These are phyloP conservation scores for Drosophila eohydei DNA, from an alignment of 2,888 invertebrate genomes.

Conservation along the genomic window DNA sequence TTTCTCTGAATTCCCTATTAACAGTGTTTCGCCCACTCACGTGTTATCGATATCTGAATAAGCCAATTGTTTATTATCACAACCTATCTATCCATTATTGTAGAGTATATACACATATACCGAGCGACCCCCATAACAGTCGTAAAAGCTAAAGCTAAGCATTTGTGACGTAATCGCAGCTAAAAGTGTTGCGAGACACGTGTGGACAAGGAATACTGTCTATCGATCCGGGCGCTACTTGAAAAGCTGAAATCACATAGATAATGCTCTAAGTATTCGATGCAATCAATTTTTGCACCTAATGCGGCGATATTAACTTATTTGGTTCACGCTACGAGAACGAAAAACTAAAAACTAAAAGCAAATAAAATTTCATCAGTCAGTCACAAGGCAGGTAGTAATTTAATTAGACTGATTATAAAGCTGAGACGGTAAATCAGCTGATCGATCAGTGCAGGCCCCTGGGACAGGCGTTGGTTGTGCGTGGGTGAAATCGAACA, in stretches of 20 bases:
- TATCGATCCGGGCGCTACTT: constrained; percentile 44
- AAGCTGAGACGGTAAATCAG: constrained; percentile 62
- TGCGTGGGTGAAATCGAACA: constrained; percentile 55
- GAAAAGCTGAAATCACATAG: constrained; percentile 45
- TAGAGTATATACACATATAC: constrained; percentile 21
- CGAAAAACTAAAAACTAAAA: constrained; percentile 35
- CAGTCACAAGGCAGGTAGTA: constrained; percentile 67
- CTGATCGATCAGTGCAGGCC: constrained; percentile 61
- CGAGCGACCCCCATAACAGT: not conserved
- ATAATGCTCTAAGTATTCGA: constrained; percentile 43
- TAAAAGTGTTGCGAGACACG: constrained; percentile 45
- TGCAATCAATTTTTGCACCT: constrained; percentile 54
- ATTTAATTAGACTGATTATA: constrained; percentile 74
- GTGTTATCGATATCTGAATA: not conserved
- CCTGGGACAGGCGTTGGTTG: constrained; percentile 1
- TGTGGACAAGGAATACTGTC: constrained; percentile 32
- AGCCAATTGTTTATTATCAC: not conserved
- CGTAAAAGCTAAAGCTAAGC: constrained; percentile 32
- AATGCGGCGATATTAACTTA: constrained; percentile 54
- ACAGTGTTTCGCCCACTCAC: not conserved
- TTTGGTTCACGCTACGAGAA: constrained; percentile 17
- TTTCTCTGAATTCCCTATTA: not conserved
- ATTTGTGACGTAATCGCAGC: constrained; percentile 49
- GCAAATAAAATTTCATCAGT: constrained; percentile 54
- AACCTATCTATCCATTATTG: not conserved